Percentiles rank a stretch among this genome's conserved stretches.
Evolutionary conservation across 2,797 vertebrate species (phyloP).

Genomic region (Coreius guichenoti): DNA sequence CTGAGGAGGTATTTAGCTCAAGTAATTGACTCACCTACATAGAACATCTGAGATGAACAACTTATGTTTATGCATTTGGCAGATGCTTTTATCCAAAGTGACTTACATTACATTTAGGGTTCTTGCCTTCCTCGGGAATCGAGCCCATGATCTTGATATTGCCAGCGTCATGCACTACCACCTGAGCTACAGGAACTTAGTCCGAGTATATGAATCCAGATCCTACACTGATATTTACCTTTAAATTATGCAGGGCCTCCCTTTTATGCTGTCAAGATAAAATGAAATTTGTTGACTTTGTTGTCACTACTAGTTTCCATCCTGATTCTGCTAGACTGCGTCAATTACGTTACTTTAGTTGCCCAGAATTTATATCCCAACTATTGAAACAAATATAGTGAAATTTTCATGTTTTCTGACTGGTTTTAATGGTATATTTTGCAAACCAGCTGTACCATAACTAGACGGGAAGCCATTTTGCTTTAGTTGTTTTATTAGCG

Average conservation of each 20-base stretch:
- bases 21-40: slow-evolving; percentile 32
- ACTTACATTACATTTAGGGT: background rate
- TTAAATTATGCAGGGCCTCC: slow-evolving; percentile 20
- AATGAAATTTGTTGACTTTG: slow-evolving; percentile 33
- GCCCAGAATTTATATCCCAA: slow-evolving; percentile 13
- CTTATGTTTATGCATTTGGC: slow-evolving; percentile 8
- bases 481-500: slow-evolving; percentile 37
- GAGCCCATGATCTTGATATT: background rate
- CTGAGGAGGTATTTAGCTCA: slow-evolving; percentile 12
- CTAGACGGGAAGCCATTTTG: slow-evolving; percentile 46
- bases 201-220: background rate
- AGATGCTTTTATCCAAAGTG: slow-evolving; percentile 6
- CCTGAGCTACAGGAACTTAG: background rate
- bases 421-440: background rate
- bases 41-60: slow-evolving; percentile 11
- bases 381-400: background rate
- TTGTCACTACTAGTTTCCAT: slow-evolving; percentile 27
- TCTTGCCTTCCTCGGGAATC: background rate
- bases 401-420: background rate
- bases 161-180: background rate
- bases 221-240: background rate
- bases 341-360: background rate
- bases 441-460: slow-evolving; percentile 21
- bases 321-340: slow-evolving; percentile 8
- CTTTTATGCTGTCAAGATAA: slow-evolving; percentile 35